Evolutionary conservation across 2,797 vertebrate species (phyloP).

Genomic region (Heliangelus exortis): DNA sequence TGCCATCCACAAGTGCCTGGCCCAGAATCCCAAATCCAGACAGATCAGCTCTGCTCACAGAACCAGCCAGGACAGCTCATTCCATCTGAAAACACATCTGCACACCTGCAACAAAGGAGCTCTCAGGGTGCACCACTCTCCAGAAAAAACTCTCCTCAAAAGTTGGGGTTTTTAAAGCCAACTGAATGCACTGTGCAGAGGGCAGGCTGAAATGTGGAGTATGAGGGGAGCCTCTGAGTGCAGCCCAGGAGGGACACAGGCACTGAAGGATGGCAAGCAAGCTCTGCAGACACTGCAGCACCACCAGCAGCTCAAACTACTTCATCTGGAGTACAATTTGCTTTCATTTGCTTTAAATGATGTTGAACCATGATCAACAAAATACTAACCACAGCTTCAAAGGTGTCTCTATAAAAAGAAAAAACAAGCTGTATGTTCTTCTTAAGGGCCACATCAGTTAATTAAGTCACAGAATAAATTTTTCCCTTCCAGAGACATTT

Average conservation of each 20-base stretch:
- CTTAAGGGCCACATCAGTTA: background rate
- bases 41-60: too few species aligned
- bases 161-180: background rate
- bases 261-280: background rate
- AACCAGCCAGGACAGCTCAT: too few species aligned
- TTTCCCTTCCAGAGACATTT: background rate
- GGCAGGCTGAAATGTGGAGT: rapidly evolving
- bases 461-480: background rate
- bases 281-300: background rate
- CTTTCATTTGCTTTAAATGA: background rate
- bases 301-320: background rate
- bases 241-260: background rate
- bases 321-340: background rate
- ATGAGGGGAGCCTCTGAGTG: background rate
- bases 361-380: background rate
- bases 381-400: background rate
- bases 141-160: background rate
- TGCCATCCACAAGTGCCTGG: too few species aligned
- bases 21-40: too few species aligned
- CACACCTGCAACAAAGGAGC: too few species aligned
- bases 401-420: background rate
- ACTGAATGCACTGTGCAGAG: background rate
- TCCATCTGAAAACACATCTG: too few species aligned
- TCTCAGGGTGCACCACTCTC: too few species aligned
- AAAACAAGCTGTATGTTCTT: background rate